phyloP scores from a whole-genome alignment of 1,140 invertebrate species.

The Chymomyza costata region DNA sequence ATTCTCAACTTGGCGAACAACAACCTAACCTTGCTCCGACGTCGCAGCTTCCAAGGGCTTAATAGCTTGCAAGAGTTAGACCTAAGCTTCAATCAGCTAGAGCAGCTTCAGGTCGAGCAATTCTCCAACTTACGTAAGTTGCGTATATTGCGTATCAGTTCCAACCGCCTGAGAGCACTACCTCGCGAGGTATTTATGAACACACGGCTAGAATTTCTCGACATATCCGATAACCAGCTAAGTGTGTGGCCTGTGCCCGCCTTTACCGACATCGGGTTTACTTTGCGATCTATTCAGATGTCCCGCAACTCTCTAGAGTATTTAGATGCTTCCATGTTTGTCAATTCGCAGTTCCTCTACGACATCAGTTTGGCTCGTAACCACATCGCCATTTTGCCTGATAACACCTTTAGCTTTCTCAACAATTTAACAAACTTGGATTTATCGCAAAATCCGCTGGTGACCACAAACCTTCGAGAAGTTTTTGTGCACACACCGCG shows the following conservation, averaged over 20 bases:
- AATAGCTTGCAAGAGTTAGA: slow-evolving; percentile 86
- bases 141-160: slow-evolving; percentile 84
- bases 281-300: slow-evolving; percentile 85
- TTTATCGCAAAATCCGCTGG: slow-evolving; percentile 85
- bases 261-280: slow-evolving; percentile 84
- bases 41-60: slow-evolving; percentile 85
- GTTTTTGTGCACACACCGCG: slow-evolving; percentile 91
- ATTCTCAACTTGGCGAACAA: slow-evolving; percentile 86
- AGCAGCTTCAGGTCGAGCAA: slow-evolving; percentile 86
- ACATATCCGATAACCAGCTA: slow-evolving; percentile 87
- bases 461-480: slow-evolving; percentile 90
- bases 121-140: slow-evolving; percentile 87
- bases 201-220: slow-evolving; percentile 86
- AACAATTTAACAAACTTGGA: slow-evolving; percentile 86
- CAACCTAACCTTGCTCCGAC: slow-evolving; percentile 82
- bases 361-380: slow-evolving; percentile 87
- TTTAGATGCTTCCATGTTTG: slow-evolving; percentile 90
- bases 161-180: slow-evolving; percentile 85
- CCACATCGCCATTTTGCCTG: slow-evolving; percentile 88
- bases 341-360: slow-evolving; percentile 86
- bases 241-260: slow-evolving; percentile 83
- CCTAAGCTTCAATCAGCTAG: slow-evolving; percentile 85
- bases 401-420: slow-evolving; percentile 91
- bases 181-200: slow-evolving; percentile 87
- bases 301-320: slow-evolving; percentile 89